Conservation (phyloP, 1,140 invertebrate genomes). For the Bombyx mori region ASM3026992v2 NC_085108.1:5567501-5568000, state of each 20-base stretch:
- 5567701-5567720: slow-evolving; percentile 48
- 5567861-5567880: no score
- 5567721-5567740: slow-evolving; percentile 14
- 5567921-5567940: no score
- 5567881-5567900: no score
- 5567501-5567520: slow-evolving; percentile 45
- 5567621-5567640: slow-evolving; percentile 14
- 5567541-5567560: slow-evolving; percentile 42
- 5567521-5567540: slow-evolving; percentile 12
- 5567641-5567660: slow-evolving; percentile 46
- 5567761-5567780: no score
- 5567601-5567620: slow-evolving; percentile 16
- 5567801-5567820: no score
- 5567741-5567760: no score
- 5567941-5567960: no score
- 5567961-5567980: no score
- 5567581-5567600: slow-evolving; percentile 26
- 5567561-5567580: slow-evolving; percentile 28
- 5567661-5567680: slow-evolving; percentile 64
- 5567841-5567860: no score
- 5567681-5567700: slow-evolving; percentile 59
- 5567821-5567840: no score
- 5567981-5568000: neutral
- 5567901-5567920: no score
- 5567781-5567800: no score